These are phyloP conservation scores for Cantharis rufa DNA, from an alignment of 2,888 invertebrate genomes.

Conservation along the genomic window DNA sequence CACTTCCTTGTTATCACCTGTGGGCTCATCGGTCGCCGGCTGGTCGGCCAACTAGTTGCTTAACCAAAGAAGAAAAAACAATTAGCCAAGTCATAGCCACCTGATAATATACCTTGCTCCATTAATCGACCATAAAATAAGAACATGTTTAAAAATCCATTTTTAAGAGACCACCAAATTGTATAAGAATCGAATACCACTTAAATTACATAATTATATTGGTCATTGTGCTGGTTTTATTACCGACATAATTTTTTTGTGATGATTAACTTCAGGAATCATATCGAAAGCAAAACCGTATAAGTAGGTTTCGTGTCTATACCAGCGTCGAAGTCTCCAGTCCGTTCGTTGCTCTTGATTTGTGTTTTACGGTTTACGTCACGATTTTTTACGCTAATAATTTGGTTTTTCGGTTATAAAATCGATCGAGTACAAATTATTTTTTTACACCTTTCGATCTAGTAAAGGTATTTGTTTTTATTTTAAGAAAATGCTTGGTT, in stretches of 20 bases:
- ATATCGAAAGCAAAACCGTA: background rate
- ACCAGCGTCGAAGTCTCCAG: background rate
- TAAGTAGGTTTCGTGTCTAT: background rate
- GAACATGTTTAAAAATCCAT: slow-evolving; percentile 22
- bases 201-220: background rate
- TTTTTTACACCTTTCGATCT: background rate
- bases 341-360: background rate
- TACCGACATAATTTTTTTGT: background rate
- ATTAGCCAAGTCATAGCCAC: slow-evolving; percentile 36
- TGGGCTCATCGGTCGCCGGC: slow-evolving; percentile 41
- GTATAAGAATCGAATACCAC: background rate
- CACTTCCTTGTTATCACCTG: slow-evolving; percentile 45
- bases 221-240: background rate
- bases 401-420: background rate
- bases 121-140: slow-evolving; percentile 35
- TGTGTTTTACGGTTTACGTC: background rate
- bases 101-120: slow-evolving; percentile 33
- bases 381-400: background rate
- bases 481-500: background rate
- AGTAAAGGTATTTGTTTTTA: background rate
- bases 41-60: slow-evolving; percentile 20
- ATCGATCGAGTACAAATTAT: background rate
- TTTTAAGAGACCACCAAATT: slow-evolving; percentile 6
- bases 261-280: background rate
- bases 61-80: slow-evolving; percentile 32